Evolutionary conservation across 2,888 invertebrate species (phyloP).

Genomic region (Chironomus tentans): DNA sequence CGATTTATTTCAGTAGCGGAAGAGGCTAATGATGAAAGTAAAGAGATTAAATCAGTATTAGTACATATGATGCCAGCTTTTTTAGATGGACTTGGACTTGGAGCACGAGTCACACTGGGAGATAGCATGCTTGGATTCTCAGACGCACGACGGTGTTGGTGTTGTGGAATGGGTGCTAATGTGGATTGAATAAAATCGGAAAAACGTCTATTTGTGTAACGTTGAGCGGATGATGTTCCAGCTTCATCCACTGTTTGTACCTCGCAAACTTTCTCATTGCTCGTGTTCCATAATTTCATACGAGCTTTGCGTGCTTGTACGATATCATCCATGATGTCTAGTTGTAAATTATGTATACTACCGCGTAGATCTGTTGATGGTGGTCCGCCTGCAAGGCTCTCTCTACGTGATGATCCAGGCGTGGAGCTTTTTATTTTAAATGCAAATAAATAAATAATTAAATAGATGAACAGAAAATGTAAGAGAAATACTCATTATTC

Average conservation of each 20-base stretch:
- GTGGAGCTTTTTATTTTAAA: slow-evolving; percentile 28
- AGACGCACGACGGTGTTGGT: slow-evolving; percentile 53
- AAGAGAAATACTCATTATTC: slow-evolving; percentile 31
- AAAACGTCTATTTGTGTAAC: slow-evolving; percentile 56
- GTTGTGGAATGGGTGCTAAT: slow-evolving; percentile 48
- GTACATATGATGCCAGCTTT: slow-evolving; percentile 63
- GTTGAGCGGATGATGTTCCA: slow-evolving; percentile 45
- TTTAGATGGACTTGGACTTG: slow-evolving; percentile 31
- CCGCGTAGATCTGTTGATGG: slow-evolving; percentile 64
- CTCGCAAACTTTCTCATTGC: slow-evolving; percentile 71
- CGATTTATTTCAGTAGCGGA: slow-evolving; percentile 71
- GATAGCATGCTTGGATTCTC: slow-evolving; percentile 53
- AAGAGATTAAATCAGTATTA: slow-evolving; percentile 69
- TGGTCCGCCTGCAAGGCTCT: slow-evolving; percentile 47
- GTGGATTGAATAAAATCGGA: slow-evolving; percentile 62
- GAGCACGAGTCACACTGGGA: slow-evolving; percentile 30
- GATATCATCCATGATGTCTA: slow-evolving; percentile 84
- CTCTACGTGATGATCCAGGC: slow-evolving; percentile 16
- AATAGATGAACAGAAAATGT: slow-evolving; percentile 30
- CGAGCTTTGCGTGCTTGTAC: slow-evolving; percentile 72
- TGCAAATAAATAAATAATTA: not conserved
- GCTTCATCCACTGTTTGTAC: slow-evolving; percentile 69
- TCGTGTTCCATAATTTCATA: slow-evolving; percentile 77
- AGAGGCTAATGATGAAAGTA: slow-evolving; percentile 68
- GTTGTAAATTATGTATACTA: slow-evolving; percentile 71